A percentile compares a stretch with the other conserved stretches of the same genome.
Conservation (phyloP, 2,888 invertebrate genomes). For the Sussaba pulchella region DNA sequence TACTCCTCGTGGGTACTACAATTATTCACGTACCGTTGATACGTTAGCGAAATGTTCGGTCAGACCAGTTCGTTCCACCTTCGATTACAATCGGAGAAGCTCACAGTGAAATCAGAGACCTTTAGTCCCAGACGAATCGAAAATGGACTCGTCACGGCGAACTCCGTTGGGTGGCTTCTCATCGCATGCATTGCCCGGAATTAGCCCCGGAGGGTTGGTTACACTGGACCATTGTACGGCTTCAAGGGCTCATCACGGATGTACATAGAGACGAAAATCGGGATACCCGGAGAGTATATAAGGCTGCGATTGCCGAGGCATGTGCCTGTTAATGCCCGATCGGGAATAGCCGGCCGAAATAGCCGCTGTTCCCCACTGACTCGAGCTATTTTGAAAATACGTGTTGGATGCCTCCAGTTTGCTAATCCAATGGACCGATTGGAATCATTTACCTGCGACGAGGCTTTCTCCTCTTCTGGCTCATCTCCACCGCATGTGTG, state of each 20-base stretch:
- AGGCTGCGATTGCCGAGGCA: conserved; percentile 20
- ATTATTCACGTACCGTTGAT: too few relatives aligned
- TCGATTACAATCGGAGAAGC: conserved; percentile 3
- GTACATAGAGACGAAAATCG: conserved; percentile 43
- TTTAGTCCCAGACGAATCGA: conserved; percentile 49
- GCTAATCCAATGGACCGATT: conserved; percentile 68
- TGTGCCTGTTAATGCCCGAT: neutral
- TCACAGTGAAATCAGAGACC: conserved; percentile 25
- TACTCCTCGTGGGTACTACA: too few relatives aligned
- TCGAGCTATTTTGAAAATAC: conserved; percentile 71
- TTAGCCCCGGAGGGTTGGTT: conserved; percentile 70
- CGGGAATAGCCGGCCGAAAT: conserved; percentile 10
- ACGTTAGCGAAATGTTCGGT: neutral
- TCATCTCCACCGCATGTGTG: neutral
- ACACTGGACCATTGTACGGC: conserved; percentile 74
- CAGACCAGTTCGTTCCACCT: neutral
- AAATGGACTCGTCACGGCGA: conserved; percentile 52
- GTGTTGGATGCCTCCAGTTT: conserved; percentile 67
- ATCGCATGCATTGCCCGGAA: conserved; percentile 69
- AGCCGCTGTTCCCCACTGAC: neutral
- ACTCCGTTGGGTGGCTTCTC: conserved; percentile 72
- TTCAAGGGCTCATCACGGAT: conserved; percentile 72
- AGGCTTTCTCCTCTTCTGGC: neutral
- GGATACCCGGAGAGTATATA: conserved; percentile 18
- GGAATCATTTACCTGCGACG: conserved; percentile 40